Base-by-base conservation (phyloP, 2,888 invertebrate genomes). In the Cyrtodaria siliqua region DNA sequence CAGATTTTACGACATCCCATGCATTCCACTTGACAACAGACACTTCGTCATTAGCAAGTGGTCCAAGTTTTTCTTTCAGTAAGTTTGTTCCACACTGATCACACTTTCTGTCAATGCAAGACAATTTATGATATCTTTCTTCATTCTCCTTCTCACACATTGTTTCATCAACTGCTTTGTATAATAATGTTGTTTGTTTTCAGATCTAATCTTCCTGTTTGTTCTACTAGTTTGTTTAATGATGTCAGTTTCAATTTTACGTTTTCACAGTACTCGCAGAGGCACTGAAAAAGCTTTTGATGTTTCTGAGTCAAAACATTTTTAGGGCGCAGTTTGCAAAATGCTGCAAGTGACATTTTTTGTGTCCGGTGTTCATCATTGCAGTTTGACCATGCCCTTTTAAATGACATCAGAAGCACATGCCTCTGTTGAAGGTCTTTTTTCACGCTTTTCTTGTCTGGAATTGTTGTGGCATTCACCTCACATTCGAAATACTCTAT, bases 371-470 rank as follows among this genome's bases (percentile, higher is more conserved):
- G 33, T 53, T 20, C 63, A 40, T 33, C 47, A n/a, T 53, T 63
- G 52, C 63, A 63, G 23, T 40, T 38, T 29, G 53, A 63, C 53
- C 63, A 63, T 52, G 63, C 63, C 26, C 52, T 63, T 24, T 12
- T 52, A 16, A 63, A 42, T 24, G 63, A 52, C 52, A 63, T 63
- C 24, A 52, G 63, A 52, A 63, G 52, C 3, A 63, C 53, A n/a
- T 63, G 52, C 40, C 6, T 63, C 20, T 63, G 52, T 52, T 63
- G 52, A n/a, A 63, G 53, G 24, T 63, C 53, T 53, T 53, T 52
- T 49, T 63, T 63, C 4, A 63, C 53, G n/a, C 27, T 53, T 53
- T 63, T 63, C 63, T 63, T 63, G 53, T 63, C 63, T 40, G 63
- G 63, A 16, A 63, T 26, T 26, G 38, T 16, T 16, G 24, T n/a